Evolutionary conservation across 2,888 invertebrate species (phyloP), one percentile per base, ranked within the genome.

Genomic region (Actias luna): DNA sequence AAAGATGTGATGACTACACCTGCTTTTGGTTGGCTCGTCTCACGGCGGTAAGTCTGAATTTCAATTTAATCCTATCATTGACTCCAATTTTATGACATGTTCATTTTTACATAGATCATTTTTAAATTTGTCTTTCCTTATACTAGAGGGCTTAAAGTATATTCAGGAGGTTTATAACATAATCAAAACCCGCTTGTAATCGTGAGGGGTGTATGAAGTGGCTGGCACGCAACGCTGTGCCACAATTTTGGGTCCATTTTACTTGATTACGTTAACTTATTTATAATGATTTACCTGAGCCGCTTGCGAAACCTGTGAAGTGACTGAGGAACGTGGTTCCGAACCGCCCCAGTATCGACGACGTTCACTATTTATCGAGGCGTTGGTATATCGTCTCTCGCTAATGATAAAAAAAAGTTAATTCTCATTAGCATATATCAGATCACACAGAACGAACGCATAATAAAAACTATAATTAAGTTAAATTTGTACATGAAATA

Each of bases 1-100:
- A 96, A 97, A 2, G 98, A 98, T 1, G 98, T 98, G 63, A 98
- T 97, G 61, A 98, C 98, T 8, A 98, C 97, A 0, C 98, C 98
- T 1, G 97, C 97, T 85, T 96, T 96, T 69, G 93, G 89, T 69
- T 93, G 93, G 42, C 85, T 85, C 16, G 91, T 89, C 71, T 93
- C 93, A 0, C 93, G 87, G 7, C 93, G 90, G 64, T 91, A 93
- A 57, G 87, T 92, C 93, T 93, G 72, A 60, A 81, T 55, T 55
- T 55, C 4, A 55, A 55, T 55, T 29, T 1, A 55, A 55, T 55
- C 55, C 29, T 29, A 58, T 39, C 5, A 57, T 33, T 60, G 18
- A 18, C 46, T 5, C 14, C 25, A 29, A 29, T 50, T 36, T 14
- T 18, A 25, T 18, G 14, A 10, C 16, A 16, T 27, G 22, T n/a